A percentile compares a stretch with the other conserved stretches of the same genome.
Evolutionary conservation across 2,797 vertebrate genomes (phyloP).

Genomic region (Capromys pilorides): DNA sequence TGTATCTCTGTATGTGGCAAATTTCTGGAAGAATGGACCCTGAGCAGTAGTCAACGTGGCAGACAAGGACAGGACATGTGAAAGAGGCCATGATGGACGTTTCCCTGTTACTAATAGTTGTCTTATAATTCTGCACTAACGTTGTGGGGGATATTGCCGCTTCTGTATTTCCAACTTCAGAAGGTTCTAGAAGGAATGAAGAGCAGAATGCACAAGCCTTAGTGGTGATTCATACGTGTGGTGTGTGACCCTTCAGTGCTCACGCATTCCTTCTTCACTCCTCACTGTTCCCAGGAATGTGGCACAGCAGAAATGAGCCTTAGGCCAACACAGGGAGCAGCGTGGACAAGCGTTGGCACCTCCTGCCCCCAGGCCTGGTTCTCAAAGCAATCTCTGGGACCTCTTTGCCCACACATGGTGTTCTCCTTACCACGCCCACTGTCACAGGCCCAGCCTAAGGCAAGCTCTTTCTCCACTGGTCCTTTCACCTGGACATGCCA

Average conservation of each 20-base stretch:
- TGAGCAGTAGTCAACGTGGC: neutral
- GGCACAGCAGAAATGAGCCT: no score
- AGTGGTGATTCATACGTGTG: neutral
- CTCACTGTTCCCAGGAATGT: neutral
- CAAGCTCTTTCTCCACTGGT: neutral
- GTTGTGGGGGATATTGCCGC: neutral
- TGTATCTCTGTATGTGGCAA: neutral
- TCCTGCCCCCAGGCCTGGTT: fast-evolving
- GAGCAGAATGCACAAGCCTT: neutral
- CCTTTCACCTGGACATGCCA: neutral
- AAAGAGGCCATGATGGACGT: neutral
- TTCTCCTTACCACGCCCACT: neutral
- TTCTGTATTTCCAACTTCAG: neutral
- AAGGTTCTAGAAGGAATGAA: neutral
- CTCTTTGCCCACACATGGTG: neutral
- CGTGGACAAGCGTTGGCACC: neutral
- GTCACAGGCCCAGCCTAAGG: no score
- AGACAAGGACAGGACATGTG: neutral
- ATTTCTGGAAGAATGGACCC: neutral
- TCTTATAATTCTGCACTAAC: neutral
- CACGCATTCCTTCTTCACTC: neutral
- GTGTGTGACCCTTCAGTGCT: neutral
- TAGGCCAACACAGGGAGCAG: neutral
- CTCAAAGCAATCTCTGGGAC: neutral
- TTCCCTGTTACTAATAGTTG: neutral